phyloP scores from a whole-genome alignment of 2,888 invertebrate species.

The Sialis lutaria region DNA sequence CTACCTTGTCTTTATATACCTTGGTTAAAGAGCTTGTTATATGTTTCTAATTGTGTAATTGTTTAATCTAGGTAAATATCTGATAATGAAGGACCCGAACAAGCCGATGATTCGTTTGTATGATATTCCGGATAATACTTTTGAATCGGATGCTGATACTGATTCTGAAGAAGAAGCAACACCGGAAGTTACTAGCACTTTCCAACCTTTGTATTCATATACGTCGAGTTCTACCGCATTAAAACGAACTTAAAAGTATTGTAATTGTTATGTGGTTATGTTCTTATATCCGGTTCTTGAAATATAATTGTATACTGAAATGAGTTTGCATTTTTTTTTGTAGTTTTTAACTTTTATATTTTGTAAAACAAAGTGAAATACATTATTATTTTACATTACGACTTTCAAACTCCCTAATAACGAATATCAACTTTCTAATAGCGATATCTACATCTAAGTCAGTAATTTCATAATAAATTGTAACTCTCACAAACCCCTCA shows the following conservation, averaged over 20 bases:
- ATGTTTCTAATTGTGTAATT: neutral
- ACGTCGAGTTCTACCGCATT: slow-evolving; percentile 8
- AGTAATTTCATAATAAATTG: slow-evolving; percentile 51
- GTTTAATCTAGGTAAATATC: slow-evolving; percentile 45
- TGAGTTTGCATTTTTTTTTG: no score
- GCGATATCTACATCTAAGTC: slow-evolving; percentile 47
- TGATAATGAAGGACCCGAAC: slow-evolving; percentile 98
- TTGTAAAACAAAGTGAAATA: neutral
- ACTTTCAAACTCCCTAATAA: slow-evolving; percentile 42
- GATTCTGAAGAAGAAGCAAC: slow-evolving; percentile 57
- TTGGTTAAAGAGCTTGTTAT: no score
- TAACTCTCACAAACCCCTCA: slow-evolving; percentile 42
- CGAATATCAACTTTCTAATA: slow-evolving; percentile 50
- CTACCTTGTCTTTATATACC: no score
- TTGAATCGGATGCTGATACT: slow-evolving; percentile 93
- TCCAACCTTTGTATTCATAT: slow-evolving; percentile 25
- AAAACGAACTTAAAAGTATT: neutral
- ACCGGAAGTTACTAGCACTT: slow-evolving; percentile 20
- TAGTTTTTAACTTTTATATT: neutral
- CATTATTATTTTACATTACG: slow-evolving; percentile 1
- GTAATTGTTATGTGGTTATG: no score
- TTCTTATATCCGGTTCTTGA: no score
- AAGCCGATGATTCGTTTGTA: slow-evolving; percentile 95
- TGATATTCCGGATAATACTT: slow-evolving; percentile 96
- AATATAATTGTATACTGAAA: no score